Percentiles rank a stretch among this genome's conserved stretches.
phyloP scores from a whole-genome alignment of 2,888 invertebrate genomes.

The Eurois occulta region DNA sequence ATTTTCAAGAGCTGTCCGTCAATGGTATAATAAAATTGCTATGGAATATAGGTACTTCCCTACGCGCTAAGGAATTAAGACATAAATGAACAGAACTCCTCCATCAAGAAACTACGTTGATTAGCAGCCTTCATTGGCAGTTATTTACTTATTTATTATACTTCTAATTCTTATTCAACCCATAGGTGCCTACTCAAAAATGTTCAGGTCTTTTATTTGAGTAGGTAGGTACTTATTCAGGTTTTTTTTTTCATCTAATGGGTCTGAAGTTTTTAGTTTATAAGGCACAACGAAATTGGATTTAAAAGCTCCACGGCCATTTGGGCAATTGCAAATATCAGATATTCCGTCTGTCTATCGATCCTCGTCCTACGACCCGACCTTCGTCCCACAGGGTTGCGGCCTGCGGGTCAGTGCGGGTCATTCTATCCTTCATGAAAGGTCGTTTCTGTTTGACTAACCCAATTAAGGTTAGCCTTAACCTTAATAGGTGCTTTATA shows the following conservation, averaged over 20 bases:
- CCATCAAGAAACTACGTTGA: not conserved
- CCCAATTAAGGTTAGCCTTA: slow-evolving; percentile 42
- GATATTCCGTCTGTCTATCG: slow-evolving; percentile 6
- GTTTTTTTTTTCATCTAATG: not conserved
- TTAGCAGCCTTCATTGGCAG: not conserved
- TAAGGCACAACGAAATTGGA: not conserved
- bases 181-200: too few species aligned
- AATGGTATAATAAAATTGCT: not conserved
- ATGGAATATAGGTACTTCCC: not conserved
- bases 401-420: slow-evolving; percentile 40
- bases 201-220: not conserved
- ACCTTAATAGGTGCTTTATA: slow-evolving; percentile 39
- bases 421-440: slow-evolving; percentile 47
- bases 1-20: not conserved
- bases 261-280: not conserved
- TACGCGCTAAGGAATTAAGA: too few species aligned
- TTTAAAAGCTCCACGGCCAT: too few species aligned
- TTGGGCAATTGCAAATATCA: not conserved
- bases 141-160: not conserved
- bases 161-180: not conserved
- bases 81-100: too few species aligned
- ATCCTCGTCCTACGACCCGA: slow-evolving; percentile 25
- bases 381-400: slow-evolving; percentile 33
- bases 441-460: slow-evolving; percentile 54
- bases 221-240: not conserved